Evolutionary conservation across 2,797 vertebrate species (phyloP).

Genomic region (Nothura maculosa): DNA sequence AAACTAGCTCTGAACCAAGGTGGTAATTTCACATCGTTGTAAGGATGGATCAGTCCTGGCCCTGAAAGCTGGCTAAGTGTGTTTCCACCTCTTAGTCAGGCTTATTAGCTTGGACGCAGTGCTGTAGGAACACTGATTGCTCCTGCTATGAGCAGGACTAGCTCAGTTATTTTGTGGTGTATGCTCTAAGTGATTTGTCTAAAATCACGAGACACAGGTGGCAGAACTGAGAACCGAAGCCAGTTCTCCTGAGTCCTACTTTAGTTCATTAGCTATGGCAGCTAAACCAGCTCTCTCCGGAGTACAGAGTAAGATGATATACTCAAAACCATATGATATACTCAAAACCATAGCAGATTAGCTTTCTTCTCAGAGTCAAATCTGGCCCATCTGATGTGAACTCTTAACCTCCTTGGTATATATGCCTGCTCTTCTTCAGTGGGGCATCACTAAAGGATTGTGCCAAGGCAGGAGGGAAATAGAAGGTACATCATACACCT

Average conservation of each 20-base stretch:
- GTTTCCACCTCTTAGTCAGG: neutral
- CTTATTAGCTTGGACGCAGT: neutral
- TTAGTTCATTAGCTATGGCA: neutral
- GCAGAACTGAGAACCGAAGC: neutral
- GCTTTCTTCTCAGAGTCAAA: neutral
- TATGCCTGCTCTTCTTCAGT: neutral
- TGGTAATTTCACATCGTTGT: neutral
- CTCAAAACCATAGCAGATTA: neutral
- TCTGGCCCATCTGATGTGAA: neutral
- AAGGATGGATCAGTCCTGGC: fast-evolving
- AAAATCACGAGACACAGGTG: fast-evolving
- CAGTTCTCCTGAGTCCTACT: neutral
- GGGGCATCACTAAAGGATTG: neutral
- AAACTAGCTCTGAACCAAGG: neutral
- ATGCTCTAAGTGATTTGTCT: fast-evolving
- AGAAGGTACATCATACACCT: neutral
- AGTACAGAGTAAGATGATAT: neutral
- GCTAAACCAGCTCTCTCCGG: neutral
- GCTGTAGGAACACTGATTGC: fast-evolving
- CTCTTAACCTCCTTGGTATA: neutral
- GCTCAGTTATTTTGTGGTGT: fast-evolving
- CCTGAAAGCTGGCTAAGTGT: neutral
- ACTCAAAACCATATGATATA: fast-evolving
- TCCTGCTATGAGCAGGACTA: fast-evolving
- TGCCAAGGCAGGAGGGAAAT: neutral